Evolutionary conservation across 2,113 vertebrate genomes (phyloP), one percentile per base, ranked within the genome.

Genomic region (Neomonachus schauinslandi): DNA sequence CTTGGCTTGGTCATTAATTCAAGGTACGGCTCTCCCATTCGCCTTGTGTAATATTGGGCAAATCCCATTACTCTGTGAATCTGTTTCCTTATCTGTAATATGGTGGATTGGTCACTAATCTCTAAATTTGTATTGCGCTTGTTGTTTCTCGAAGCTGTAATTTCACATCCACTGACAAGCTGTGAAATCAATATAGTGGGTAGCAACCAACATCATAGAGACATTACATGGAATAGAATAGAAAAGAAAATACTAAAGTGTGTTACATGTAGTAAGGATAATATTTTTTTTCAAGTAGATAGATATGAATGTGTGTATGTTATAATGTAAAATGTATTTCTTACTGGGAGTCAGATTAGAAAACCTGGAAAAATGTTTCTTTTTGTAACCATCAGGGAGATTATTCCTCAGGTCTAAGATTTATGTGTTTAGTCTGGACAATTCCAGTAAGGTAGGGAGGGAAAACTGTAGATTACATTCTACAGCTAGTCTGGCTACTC

Each of bases 1-100:
- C 81, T 67, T 82, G 71, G 74, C 31, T 94, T 85, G 59, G 65
- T 95, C 31, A 81, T 97, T 57, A 85, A 57, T 24, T 83, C 71
- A 11, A 87, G 81, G 10, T 24, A 87, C 61, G 84, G 42, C 26
- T 83, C 39, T 86, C 51, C 71, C 84, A 80, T 89, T 91, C 39
- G 6, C 49, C 57, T 81, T 86, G 18, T 94, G 19, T 86, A 42
- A 81, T 33, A 80, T 3, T 49, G 53, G 51, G n/a, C 36, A 74
- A 80, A 77, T 69, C 36, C 5, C 11, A 39, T 42, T 67, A 90
- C 42, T 93, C 72, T 53, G 63, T 77, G 59, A 85, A 55, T 74
- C 31, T 93, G 46, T 71, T 71, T 93, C 77, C 57, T 93, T 26
- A 21, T 85, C 71, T 91, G 42, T 57, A 67, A 39, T 33, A 71